Evolutionary conservation across 2,888 invertebrate species (phyloP).

Genomic region (Monopis laevigella): DNA sequence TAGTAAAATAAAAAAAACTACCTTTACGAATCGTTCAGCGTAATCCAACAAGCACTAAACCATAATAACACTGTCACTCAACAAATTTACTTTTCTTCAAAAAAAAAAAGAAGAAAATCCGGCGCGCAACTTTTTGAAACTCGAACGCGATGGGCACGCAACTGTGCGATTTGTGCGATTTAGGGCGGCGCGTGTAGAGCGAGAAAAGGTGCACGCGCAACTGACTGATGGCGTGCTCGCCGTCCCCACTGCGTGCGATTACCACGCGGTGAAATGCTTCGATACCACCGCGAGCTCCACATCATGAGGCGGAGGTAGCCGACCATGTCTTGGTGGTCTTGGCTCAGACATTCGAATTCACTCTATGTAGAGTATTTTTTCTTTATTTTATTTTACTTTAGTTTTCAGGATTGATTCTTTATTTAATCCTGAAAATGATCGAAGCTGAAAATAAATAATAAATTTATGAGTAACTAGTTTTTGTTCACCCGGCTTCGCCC

Average conservation of each 20-base stretch:
- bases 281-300: background rate
- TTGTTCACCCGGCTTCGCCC: too few relatives aligned
- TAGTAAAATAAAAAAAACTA: conserved; percentile 5
- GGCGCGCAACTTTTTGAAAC: conserved; percentile 5
- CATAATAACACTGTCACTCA: conserved; percentile 62
- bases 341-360: too few relatives aligned
- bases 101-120: too few relatives aligned
- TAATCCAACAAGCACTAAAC: conserved; percentile 38
- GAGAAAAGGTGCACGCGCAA: conserved; percentile 6
- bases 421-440: too few relatives aligned
- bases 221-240: conserved; percentile 1
- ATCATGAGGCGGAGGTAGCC: conserved; percentile 2
- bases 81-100: too few relatives aligned
- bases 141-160: conserved; percentile 4
- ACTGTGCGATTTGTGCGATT: background rate
- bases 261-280: conserved; percentile 10
- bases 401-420: too few relatives aligned
- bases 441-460: too few relatives aligned
- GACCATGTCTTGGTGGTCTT: conserved; percentile 1
- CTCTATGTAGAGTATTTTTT: too few relatives aligned
- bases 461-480: too few relatives aligned
- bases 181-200: conserved; percentile 3
- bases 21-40: background rate
- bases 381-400: too few relatives aligned
- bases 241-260: background rate